A percentile compares a stretch with the other conserved stretches of the same genome.
phyloP scores from a whole-genome alignment of 2,888 invertebrate genomes.

The Microdon myrmicae region DNA sequence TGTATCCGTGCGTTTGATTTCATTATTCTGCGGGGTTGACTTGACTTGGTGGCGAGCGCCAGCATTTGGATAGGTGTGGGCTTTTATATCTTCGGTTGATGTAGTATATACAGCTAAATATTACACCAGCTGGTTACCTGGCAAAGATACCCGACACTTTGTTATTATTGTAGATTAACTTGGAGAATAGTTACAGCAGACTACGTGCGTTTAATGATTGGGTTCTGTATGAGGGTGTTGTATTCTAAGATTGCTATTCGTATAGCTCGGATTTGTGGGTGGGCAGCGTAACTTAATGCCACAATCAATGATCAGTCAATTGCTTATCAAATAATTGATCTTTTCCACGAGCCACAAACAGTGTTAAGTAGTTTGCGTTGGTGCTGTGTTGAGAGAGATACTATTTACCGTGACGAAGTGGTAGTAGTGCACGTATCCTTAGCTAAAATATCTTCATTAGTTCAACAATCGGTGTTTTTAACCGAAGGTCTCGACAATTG shows the following conservation, averaged over 20 bases:
- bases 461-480: too few relatives aligned
- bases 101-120: too few relatives aligned
- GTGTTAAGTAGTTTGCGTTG: too few relatives aligned
- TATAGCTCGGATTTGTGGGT: slow-evolving; percentile 22
- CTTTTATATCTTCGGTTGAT: too few relatives aligned
- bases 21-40: slow-evolving; percentile 6
- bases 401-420: too few relatives aligned
- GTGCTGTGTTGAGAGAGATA: too few relatives aligned
- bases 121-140: slow-evolving; percentile 20
- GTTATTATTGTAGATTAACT: slow-evolving; percentile 4
- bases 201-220: not conserved
- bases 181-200: not conserved
- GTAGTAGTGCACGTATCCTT: too few relatives aligned
- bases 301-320: slow-evolving; percentile 6
- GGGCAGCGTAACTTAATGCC: slow-evolving; percentile 17
- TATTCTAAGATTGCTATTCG: slow-evolving; percentile 10
- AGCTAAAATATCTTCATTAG: too few relatives aligned
- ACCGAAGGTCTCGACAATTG: too few relatives aligned
- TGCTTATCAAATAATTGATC: too few relatives aligned
- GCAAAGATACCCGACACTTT: slow-evolving; percentile 16
- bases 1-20: slow-evolving; percentile 16
- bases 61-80: slow-evolving; percentile 18
- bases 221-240: not conserved
- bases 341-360: too few relatives aligned
- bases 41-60: slow-evolving; percentile 33